Evolutionary conservation across 2,797 vertebrate genomes (phyloP).

Genomic region (Danionella dracula): DNA sequence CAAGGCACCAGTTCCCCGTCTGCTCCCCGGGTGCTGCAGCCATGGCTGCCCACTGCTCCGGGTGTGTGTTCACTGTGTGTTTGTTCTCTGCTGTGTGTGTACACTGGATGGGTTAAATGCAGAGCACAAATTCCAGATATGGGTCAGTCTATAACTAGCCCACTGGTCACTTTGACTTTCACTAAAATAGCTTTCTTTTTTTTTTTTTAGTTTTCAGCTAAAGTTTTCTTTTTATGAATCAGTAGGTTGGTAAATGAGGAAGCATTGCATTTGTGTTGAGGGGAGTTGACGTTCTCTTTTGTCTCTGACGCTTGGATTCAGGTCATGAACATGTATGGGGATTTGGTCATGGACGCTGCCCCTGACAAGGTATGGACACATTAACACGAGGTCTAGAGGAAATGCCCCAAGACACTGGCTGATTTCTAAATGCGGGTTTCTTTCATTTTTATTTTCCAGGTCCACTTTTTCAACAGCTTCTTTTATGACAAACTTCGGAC

Average conservation of each 20-base stretch:
- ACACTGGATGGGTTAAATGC: too few relatives aligned
- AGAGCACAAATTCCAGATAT: too few relatives aligned
- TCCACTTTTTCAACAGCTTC: constrained; percentile 95
- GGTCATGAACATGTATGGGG: constrained; percentile 96
- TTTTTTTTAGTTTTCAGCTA: too few relatives aligned
- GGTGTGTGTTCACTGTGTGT: too few relatives aligned
- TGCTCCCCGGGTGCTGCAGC: too few relatives aligned
- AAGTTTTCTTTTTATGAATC: background rate
- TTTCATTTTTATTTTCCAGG: constrained; percentile 54
- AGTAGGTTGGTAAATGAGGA: background rate
- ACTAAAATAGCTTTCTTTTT: too few relatives aligned
- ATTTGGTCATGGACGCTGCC: constrained; percentile 88
- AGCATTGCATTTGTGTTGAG: background rate
- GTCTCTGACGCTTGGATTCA: constrained; percentile 43
- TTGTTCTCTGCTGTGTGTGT: too few relatives aligned
- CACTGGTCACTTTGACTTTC: too few relatives aligned
- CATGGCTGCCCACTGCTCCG: too few relatives aligned
- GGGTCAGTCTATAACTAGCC: too few relatives aligned
- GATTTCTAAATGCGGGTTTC: background rate
- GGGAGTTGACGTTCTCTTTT: background rate
- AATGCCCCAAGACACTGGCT: background rate
- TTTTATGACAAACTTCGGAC: constrained; percentile 91
- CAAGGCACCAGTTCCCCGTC: too few relatives aligned
- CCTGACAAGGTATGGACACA: constrained; percentile 75
- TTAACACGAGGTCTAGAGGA: background rate